Conservation (phyloP, 2,888 invertebrate genomes). For the Kuschelorhynchus macadamiae region DNA sequence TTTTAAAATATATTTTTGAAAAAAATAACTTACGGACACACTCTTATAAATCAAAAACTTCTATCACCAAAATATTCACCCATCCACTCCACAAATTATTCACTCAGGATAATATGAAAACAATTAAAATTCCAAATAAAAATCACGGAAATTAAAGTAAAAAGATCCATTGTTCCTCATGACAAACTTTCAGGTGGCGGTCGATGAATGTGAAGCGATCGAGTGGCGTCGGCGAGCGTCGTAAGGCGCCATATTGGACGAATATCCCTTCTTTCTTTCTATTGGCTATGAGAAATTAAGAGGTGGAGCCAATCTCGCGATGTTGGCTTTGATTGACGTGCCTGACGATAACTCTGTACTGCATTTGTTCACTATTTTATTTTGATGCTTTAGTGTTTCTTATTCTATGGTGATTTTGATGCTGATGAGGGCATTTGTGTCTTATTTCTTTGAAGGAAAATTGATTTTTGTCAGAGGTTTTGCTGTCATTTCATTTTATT, state of each 20-base stretch:
- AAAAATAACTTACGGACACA: background rate
- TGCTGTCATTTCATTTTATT: slow-evolving; percentile 13
- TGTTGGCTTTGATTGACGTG: slow-evolving; percentile 65
- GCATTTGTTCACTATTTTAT: slow-evolving; percentile 62
- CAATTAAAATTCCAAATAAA: slow-evolving; percentile 14
- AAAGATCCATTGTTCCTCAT: slow-evolving; percentile 40
- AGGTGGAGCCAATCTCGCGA: slow-evolving; percentile 45
- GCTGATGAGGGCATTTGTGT: slow-evolving; percentile 42
- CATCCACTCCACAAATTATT: slow-evolving; percentile 22
- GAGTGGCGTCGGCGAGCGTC: slow-evolving; percentile 58
- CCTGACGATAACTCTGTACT: slow-evolving; percentile 51
- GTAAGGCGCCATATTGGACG: slow-evolving; percentile 65
- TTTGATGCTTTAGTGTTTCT: slow-evolving; percentile 57
- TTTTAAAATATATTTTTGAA: too few relatives aligned
- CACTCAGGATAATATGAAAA: background rate
- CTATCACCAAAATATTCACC: slow-evolving; percentile 17
- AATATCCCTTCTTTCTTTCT: slow-evolving; percentile 60
- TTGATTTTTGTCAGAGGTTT: slow-evolving; percentile 48
- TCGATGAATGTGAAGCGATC: slow-evolving; percentile 54
- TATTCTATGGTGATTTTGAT: slow-evolving; percentile 55
- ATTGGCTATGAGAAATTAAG: slow-evolving; percentile 29
- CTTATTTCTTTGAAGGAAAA: slow-evolving; percentile 50
- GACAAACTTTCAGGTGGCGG: slow-evolving; percentile 45
- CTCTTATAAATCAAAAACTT: slow-evolving; percentile 4
- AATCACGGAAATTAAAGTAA: slow-evolving; percentile 34